Evolutionary conservation across 2,888 invertebrate genomes (phyloP).

Genomic region (Selenia dentaria): DNA sequence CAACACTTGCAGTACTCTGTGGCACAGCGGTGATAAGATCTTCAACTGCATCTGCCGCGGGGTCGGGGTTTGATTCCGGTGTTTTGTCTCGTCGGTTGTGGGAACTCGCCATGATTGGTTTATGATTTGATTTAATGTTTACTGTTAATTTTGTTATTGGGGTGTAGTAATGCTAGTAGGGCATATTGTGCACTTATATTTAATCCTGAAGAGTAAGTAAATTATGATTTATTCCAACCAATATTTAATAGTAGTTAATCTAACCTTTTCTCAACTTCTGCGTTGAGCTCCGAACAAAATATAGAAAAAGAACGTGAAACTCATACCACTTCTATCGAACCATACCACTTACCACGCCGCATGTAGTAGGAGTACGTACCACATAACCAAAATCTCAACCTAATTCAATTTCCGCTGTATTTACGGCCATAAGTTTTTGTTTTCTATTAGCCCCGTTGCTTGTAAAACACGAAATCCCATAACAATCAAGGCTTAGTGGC

Average conservation of each 20-base stretch:
- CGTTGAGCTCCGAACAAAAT: too few species aligned
- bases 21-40: conserved; percentile 69
- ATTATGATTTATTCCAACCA: background rate
- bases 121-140: conserved; percentile 67
- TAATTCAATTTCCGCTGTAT: conserved; percentile 62
- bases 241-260: background rate
- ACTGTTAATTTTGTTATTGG: conserved; percentile 38
- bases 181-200: background rate
- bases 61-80: conserved; percentile 68
- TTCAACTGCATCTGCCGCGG: conserved; percentile 73
- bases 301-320: too few species aligned
- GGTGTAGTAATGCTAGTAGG: conserved; percentile 3
- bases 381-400: conserved; percentile 25
- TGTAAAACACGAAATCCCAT: conserved; percentile 69
- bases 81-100: conserved; percentile 70
- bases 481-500: conserved; percentile 74
- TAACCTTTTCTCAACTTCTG: too few species aligned
- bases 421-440: conserved; percentile 56
- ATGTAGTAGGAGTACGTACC: too few species aligned
- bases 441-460: conserved; percentile 61
- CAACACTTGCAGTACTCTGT: conserved; percentile 72
- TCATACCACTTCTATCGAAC: background rate
- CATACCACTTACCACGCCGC: background rate
- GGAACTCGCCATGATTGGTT: conserved; percentile 71
- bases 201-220: background rate